Base-by-base conservation (phyloP, 1,140 invertebrate genomes). In the Tetragonula clypearis region DNA sequence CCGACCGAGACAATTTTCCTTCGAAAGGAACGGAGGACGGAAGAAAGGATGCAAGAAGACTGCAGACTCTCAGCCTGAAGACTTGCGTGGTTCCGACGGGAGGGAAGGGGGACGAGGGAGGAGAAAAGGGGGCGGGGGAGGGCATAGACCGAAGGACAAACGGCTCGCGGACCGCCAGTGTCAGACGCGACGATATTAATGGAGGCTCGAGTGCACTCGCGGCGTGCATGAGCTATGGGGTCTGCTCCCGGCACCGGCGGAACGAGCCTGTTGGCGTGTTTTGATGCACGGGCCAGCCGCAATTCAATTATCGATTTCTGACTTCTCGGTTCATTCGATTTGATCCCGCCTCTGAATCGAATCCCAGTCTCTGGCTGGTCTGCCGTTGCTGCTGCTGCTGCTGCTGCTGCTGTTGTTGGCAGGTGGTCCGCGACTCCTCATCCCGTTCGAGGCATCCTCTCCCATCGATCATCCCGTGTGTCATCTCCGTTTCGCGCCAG, bases 281-380 rank as follows among this genome's bases (percentile, higher is more conserved):
- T 79, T 41, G 66, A 84, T 76, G 76, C 88, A 87, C 66, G 85
- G 85, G 12, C 55, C 76, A 58, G 14, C 53, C 83, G 73, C 86
- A 69, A 79, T 75, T 80, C 81, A 69, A 41, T 85, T 88, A 88
- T 87, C 68, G 84, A 90, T 82, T 68, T 66, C 77, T 35, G 55
- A 83, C 81, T 81, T 87, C 35, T 35, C 23, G 78, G 58, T 81
- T 30, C 49, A 81, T 79, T 30, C 65, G 69, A 79, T 86, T 79
- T 71, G 55, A 66, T 81, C 75, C 60, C 58, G 68, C 35, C 69
- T 49, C 41, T 49, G 79, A 78, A 82, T 84, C 62, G 76, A 77
- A 85, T 55, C 41, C 53, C 53, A 71, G 55, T 26, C 35, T 15
- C 71, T 30, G 21, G 30, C 23, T 35, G 35, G 60, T 53, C 26